phyloP scores from a whole-genome alignment of 1,140 invertebrate genomes.

The Homalodisca vitripennis region DNA sequence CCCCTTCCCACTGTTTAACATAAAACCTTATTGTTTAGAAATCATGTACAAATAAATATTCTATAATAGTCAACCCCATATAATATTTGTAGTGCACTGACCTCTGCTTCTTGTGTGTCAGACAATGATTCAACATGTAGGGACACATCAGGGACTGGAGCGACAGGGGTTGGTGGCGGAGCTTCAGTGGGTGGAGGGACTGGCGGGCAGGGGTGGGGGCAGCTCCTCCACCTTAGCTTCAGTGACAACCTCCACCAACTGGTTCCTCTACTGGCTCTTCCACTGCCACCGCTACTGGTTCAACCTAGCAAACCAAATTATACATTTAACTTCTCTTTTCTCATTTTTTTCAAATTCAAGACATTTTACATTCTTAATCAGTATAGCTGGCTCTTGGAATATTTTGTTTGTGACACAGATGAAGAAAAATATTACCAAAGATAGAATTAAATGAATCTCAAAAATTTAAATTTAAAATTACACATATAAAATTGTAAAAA shows the following conservation, averaged over 20 bases:
- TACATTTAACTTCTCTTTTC: too few relatives aligned
- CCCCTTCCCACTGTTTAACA: too few relatives aligned
- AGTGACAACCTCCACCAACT: constrained; percentile 25
- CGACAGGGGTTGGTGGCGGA: constrained; percentile 38
- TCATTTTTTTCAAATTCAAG: background rate
- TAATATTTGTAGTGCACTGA: too few relatives aligned
- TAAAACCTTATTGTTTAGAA: too few relatives aligned
- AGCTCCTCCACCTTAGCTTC: constrained; percentile 30
- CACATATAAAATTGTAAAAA: background rate
- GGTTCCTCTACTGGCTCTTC: constrained; percentile 24
- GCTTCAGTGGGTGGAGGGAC: constrained; percentile 40
- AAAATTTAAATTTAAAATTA: background rate
- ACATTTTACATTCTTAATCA: background rate
- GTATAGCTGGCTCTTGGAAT: background rate
- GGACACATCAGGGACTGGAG: constrained; percentile 25
- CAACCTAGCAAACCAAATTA: too few relatives aligned
- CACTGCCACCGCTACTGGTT: background rate
- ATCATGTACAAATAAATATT: too few relatives aligned
- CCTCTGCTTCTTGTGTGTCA: constrained; percentile 29
- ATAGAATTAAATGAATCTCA: background rate
- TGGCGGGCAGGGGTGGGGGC: constrained; percentile 38
- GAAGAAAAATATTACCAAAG: background rate
- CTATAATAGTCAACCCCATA: too few relatives aligned
- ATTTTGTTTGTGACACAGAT: background rate
- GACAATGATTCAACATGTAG: background rate